Base-by-base conservation (phyloP, 2,797 vertebrate species). In the Carapus acus region DNA sequence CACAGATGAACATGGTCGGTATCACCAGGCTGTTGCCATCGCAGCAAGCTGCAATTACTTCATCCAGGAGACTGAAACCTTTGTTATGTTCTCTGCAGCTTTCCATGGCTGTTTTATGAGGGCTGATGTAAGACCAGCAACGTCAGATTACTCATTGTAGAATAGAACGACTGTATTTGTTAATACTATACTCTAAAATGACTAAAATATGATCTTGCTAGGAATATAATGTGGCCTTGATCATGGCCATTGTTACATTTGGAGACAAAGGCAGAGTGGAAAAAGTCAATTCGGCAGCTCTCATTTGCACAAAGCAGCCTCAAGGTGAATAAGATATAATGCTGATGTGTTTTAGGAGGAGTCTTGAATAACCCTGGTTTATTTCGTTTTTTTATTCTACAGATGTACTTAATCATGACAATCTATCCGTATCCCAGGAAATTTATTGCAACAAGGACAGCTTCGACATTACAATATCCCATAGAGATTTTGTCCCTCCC, bases 21-120 rank as follows among this genome's bases (percentile, higher is more conserved):
- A 71, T 65, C 54, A 76, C 29, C 63, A 77, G 19, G 69, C 41
- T 2, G 9, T 46, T 9, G 34, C 71, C 18, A 37, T 79, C 6
- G 68, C 77, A 3, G 23, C 60, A n/a, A 47, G 12, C 15, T 82
- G 80, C 31, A 51, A 44, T 43, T 81, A 77, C 64, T 58, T 65
- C 52, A 22, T 82, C 1, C 6, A 7, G 44, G 74, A 76, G 56
- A 74, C 43, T 3, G 58, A 70, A 13, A 49, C 11, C 36, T 69
- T 71, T 1, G 0, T 71, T 6, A 14, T 71, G 46, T 48, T 83
- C 2, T 64, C 58, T 5, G 66, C 69, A 21, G 39, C 68, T 7
- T 54, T 56, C n/a, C 22, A 48, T 14, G 67, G 78, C 16, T 84
- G 83, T 66, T 83, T 81, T 43, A 65, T 84, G 24, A 77, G 49